phyloP scores from a whole-genome alignment of 23 tunicate genomes.

The Diplosoma virens region DNA sequence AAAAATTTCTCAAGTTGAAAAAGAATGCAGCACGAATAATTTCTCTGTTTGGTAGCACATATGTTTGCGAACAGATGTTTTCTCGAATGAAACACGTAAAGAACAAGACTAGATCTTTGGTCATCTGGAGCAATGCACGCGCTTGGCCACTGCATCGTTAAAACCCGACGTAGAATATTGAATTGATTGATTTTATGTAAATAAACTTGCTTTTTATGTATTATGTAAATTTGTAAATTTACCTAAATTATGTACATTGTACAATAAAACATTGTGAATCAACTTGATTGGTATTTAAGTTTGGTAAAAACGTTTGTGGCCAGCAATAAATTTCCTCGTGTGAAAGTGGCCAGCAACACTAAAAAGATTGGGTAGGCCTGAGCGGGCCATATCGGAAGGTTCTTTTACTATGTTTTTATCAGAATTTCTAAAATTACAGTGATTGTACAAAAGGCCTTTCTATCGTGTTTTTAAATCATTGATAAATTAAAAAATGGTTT shows the following conservation, averaged over 20 bases:
- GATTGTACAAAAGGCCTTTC: too few relatives aligned
- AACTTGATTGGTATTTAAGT: conserved; percentile 8
- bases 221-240: too few relatives aligned
- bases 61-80: conserved; percentile 25
- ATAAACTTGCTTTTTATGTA: too few relatives aligned
- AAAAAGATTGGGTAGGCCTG: conserved; percentile 25
- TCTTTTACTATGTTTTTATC: too few relatives aligned
- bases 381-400: too few relatives aligned
- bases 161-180: conserved; percentile 6
- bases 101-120: conserved; percentile 21
- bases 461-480: too few relatives aligned
- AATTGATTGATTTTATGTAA: too few relatives aligned
- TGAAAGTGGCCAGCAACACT: conserved; percentile 11
- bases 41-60: conserved; percentile 22
- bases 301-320: conserved; percentile 25
- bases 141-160: conserved; percentile 25
- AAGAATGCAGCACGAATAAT: conserved; percentile 22
- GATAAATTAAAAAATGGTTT: too few relatives aligned
- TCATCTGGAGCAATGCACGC: conserved; percentile 33
- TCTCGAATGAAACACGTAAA: conserved; percentile 31
- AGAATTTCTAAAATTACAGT: too few relatives aligned
- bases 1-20: conserved; percentile 14
- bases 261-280: too few relatives aligned
- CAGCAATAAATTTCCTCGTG: conserved; percentile 6
- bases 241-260: too few relatives aligned